These are phyloP conservation scores for Scaptomyza pallida DNA, from an alignment of 1,140 invertebrate genomes.

Conservation along the genomic window DNA sequence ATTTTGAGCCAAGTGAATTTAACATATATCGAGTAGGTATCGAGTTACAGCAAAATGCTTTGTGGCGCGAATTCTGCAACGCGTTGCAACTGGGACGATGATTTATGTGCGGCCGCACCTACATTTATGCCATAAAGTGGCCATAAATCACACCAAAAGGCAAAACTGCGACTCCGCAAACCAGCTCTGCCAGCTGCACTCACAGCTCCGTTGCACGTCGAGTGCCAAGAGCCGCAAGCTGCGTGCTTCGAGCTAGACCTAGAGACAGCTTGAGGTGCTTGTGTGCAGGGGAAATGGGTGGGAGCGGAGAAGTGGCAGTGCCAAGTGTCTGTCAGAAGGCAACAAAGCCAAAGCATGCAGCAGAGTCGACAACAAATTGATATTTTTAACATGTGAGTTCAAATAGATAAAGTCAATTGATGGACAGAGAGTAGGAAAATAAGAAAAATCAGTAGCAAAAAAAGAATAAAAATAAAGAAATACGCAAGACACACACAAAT, in stretches of 20 bases:
- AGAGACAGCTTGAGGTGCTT: neutral
- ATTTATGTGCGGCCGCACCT: slow-evolving; percentile 80
- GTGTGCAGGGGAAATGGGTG: neutral
- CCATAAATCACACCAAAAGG: slow-evolving; percentile 79
- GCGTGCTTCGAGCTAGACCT: neutral
- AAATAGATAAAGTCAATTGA: slow-evolving; percentile 82
- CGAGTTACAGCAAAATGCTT: slow-evolving; percentile 7
- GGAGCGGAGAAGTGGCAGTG: neutral
- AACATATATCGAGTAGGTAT: slow-evolving; percentile 23
- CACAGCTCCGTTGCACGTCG: slow-evolving; percentile 10
- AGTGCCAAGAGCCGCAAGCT: slow-evolving; percentile 11
- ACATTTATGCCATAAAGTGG: slow-evolving; percentile 78
- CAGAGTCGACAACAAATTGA: slow-evolving; percentile 76
- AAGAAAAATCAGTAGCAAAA: slow-evolving; percentile 58
- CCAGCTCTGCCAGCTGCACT: slow-evolving; percentile 30
- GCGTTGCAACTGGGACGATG: slow-evolving; percentile 70
- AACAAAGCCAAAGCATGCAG: slow-evolving; percentile 64
- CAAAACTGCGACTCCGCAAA: slow-evolving; percentile 63
- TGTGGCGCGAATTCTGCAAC: slow-evolving; percentile 40
- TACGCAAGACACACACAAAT: slow-evolving; percentile 21
- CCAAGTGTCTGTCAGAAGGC: slow-evolving; percentile 56
- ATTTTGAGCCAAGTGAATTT: neutral
- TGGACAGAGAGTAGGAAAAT: slow-evolving; percentile 62
- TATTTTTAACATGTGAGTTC: slow-evolving; percentile 81
- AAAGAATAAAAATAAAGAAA: neutral